Evolutionary conservation across 2,888 invertebrate species (phyloP).

Genomic region (Petrolisthes manimaculis): DNA sequence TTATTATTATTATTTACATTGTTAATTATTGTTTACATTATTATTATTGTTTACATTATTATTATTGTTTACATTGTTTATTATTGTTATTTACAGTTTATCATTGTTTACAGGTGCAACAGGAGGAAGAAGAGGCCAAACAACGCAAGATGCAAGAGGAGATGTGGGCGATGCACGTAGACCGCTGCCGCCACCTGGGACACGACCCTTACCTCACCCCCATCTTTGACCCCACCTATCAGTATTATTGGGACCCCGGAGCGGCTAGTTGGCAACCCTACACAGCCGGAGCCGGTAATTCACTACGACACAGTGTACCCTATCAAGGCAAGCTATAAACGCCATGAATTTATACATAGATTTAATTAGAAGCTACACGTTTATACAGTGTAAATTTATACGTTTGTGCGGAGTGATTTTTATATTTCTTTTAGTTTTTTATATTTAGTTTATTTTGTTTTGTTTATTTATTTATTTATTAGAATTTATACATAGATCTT

Average conservation of each 20-base stretch:
- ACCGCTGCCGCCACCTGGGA: slow-evolving; percentile 74
- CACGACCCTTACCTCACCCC: slow-evolving; percentile 75
- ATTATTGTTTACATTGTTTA: not conserved
- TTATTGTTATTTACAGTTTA: slow-evolving; percentile 16
- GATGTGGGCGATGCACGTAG: slow-evolving; percentile 76
- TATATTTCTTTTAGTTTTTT: too few species aligned
- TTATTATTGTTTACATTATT: not conserved
- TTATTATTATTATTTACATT: not conserved
- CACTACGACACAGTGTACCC: not conserved
- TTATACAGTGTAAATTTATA: too few species aligned
- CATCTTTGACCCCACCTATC: slow-evolving; percentile 69
- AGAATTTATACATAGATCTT: too few species aligned
- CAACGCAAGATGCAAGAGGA: slow-evolving; percentile 75
- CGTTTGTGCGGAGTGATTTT: too few species aligned
- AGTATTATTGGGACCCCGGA: slow-evolving; percentile 62
- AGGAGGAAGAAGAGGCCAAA: slow-evolving; percentile 69
- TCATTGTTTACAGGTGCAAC: slow-evolving; percentile 50
- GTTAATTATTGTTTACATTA: not conserved
- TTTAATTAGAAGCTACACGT: too few species aligned
- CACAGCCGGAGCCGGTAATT: slow-evolving; percentile 1
- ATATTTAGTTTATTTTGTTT: too few species aligned
- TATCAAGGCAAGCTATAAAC: too few species aligned
- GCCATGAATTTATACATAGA: too few species aligned
- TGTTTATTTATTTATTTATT: not conserved
- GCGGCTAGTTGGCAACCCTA: slow-evolving; percentile 60